phyloP scores from a whole-genome alignment of 2,113 vertebrate genomes.

The western clawed frog (Xenopus tropicalis) region UCB_Xtro_10.0 CM004446.2:116829001-116829500 shows the following conservation, averaged over 20 bases:
- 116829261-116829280: not conserved
- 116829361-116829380: not conserved
- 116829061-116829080: not conserved
- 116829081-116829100: not conserved
- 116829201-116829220: not conserved
- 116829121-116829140: not conserved
- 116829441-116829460: constrained; percentile 5
- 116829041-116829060: no score
- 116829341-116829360: not conserved
- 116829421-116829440: not conserved
- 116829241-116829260: not conserved
- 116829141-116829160: not conserved
- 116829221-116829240: not conserved
- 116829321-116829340: not conserved
- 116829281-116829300: not conserved
- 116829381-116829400: not conserved
- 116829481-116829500: not conserved
- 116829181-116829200: not conserved
- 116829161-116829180: constrained; percentile 3
- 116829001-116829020: no score
- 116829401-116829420: not conserved
- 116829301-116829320: constrained; percentile 11
- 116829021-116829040: no score
- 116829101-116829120: no score
- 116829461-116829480: not conserved